Conservation (phyloP, 2,888 invertebrate species). For the Disparrhopalites patrizii region DNA sequence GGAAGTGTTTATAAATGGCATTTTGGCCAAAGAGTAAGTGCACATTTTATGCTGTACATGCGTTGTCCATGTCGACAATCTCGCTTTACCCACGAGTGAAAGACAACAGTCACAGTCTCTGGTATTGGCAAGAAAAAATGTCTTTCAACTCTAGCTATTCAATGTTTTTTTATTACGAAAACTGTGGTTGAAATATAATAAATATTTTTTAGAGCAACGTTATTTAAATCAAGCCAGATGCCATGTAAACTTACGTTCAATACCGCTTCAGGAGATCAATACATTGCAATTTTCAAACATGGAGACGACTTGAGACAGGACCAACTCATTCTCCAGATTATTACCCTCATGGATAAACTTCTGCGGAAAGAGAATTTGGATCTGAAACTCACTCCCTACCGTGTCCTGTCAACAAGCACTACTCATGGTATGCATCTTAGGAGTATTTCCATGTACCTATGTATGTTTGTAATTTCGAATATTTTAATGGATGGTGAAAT, state of each 20-base stretch:
- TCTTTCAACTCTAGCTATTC: neutral
- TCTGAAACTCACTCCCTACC: constrained; percentile 90
- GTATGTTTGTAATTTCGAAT: too few relatives aligned
- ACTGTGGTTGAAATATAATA: constrained; percentile 3
- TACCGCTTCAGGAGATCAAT: constrained; percentile 67
- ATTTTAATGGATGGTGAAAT: neutral
- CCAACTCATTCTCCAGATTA: constrained; percentile 95
- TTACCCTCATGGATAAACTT: constrained; percentile 95
- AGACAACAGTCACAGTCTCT: too few relatives aligned
- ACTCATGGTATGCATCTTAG: constrained; percentile 75
- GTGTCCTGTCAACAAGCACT: constrained; percentile 90
- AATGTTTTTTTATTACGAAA: neutral
- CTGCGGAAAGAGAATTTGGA: constrained; percentile 92
- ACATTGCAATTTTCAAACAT: constrained; percentile 94
- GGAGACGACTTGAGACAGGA: constrained; percentile 98
- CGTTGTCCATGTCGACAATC: neutral
- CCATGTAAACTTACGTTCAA: constrained; percentile 86
- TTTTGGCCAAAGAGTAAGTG: constrained; percentile 70
- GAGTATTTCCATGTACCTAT: too few relatives aligned
- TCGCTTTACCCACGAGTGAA: too few relatives aligned
- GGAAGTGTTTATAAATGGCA: constrained; percentile 72
- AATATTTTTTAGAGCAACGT: constrained; percentile 60
- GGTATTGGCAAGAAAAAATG: neutral
- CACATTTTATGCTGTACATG: neutral
- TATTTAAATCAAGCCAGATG: constrained; percentile 96